Evolutionary conservation across 2,113 vertebrate genomes (phyloP).

Genomic region (Ancistrus triradiatus): DNA sequence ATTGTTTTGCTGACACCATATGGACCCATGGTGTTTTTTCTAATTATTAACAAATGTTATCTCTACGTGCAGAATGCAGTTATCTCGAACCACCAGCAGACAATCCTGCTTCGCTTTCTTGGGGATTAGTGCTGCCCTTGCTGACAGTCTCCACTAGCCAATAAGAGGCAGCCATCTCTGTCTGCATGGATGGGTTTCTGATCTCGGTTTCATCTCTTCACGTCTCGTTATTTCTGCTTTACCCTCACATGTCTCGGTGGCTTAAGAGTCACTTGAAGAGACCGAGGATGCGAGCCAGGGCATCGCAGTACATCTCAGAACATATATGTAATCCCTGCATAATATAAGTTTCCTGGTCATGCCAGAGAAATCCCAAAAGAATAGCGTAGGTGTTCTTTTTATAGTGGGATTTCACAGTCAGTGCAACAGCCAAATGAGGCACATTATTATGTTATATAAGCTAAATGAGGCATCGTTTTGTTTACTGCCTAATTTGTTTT

Average conservation of each 20-base stretch:
- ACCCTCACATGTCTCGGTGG: constrained; percentile 17
- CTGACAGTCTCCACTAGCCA: not conserved
- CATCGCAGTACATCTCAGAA: not conserved
- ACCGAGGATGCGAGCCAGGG: constrained; percentile 3
- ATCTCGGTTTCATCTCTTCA: constrained; percentile 2
- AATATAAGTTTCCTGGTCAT: constrained; percentile 24
- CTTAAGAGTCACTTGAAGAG: constrained; percentile 23
- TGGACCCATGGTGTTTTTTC: no score
- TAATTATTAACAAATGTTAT: no score
- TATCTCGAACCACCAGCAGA: no score
- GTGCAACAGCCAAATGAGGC: not conserved
- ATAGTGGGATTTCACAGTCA: not conserved
- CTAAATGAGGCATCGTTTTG: not conserved
- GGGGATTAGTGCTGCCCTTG: not conserved
- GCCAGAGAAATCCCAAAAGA: constrained; percentile 8
- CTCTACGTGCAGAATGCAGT: no score
- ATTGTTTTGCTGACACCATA: no score
- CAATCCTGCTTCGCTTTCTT: no score
- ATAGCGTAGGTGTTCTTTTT: no score
- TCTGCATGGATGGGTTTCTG: constrained; percentile 20
- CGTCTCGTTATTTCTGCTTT: constrained; percentile 29
- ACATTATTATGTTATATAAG: not conserved
- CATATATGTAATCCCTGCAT: constrained; percentile 19
- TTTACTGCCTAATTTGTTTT: not conserved
- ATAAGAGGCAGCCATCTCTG: not conserved